These are phyloP conservation scores for Phasianus colchicus DNA, from an alignment of 2,113 vertebrate species.

Conservation along the genomic window DNA sequence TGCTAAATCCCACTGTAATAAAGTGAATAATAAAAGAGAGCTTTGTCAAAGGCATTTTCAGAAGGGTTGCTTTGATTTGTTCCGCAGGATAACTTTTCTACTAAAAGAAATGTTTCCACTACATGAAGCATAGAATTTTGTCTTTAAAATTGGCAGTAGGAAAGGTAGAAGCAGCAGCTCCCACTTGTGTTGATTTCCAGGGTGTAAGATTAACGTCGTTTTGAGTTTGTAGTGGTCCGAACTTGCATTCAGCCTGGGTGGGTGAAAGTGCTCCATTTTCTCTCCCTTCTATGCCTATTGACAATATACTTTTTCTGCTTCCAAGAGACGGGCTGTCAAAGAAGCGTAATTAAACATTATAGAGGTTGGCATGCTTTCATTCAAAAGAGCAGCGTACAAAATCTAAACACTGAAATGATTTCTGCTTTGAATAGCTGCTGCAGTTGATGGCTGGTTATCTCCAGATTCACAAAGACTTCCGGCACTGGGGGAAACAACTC, in stretches of 20 bases:
- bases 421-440: slow-evolving; percentile 24
- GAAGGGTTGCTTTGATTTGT: not conserved
- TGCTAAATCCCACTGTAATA: not conserved
- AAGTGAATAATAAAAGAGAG: not conserved
- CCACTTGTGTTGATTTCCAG: not conserved
- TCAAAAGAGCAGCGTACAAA: not conserved
- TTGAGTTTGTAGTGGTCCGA: not conserved
- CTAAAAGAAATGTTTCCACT: not conserved
- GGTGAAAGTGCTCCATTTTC: not conserved
- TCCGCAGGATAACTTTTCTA: not conserved
- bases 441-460: slow-evolving; percentile 15
- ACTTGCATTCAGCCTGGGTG: not conserved
- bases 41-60: not conserved
- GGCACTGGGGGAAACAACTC: slow-evolving; percentile 1
- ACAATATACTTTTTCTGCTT: not conserved
- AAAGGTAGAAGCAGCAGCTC: not conserved
- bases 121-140: not conserved
- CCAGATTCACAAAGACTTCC: slow-evolving; percentile 32
- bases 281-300: not conserved
- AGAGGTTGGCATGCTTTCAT: slow-evolving; percentile 6
- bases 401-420: not conserved
- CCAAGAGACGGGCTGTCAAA: not conserved
- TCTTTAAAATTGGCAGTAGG: not conserved
- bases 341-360: not conserved
- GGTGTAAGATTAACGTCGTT: not conserved